Conservation (phyloP, 1,140 invertebrate genomes). For the Drosophila repleta region DNA sequence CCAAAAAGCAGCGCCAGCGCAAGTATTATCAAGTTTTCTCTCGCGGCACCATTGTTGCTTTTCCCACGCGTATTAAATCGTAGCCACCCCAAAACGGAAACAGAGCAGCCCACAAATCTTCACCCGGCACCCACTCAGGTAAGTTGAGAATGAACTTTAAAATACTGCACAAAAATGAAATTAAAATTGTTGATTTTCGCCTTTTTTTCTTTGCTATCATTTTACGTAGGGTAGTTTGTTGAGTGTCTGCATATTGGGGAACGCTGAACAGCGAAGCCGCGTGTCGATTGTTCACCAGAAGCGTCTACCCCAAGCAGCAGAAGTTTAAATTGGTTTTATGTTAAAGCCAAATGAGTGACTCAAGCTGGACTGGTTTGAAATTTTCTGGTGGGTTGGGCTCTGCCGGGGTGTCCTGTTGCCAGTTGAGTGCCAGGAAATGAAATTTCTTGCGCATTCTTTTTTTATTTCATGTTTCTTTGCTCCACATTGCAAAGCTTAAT, state of each 20-base stretch:
- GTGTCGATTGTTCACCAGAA: constrained; percentile 40
- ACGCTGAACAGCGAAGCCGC: constrained; percentile 56
- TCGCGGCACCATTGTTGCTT: constrained; percentile 63
- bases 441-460: constrained; percentile 76
- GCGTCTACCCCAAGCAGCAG: constrained; percentile 42
- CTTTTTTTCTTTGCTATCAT: constrained; percentile 26
- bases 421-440: constrained; percentile 75
- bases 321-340: constrained; percentile 82
- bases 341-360: constrained; percentile 79
- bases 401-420: constrained; percentile 28
- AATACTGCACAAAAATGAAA: constrained; percentile 72
- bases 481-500: constrained; percentile 33
- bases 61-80: constrained; percentile 79
- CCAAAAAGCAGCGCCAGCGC: constrained; percentile 68
- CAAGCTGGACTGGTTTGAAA: constrained; percentile 30
- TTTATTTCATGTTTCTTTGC: constrained; percentile 52
- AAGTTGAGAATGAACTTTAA: constrained; percentile 65
- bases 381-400: not conserved
- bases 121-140: constrained; percentile 18
- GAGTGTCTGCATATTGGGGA: constrained; percentile 68
- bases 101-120: not conserved
- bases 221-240: constrained; percentile 56
- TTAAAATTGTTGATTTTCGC: constrained; percentile 72
- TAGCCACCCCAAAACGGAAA: constrained; percentile 21
- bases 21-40: constrained; percentile 74